Conservation (phyloP, 2,888 invertebrate genomes). For the Trimorus sp. region DNA sequence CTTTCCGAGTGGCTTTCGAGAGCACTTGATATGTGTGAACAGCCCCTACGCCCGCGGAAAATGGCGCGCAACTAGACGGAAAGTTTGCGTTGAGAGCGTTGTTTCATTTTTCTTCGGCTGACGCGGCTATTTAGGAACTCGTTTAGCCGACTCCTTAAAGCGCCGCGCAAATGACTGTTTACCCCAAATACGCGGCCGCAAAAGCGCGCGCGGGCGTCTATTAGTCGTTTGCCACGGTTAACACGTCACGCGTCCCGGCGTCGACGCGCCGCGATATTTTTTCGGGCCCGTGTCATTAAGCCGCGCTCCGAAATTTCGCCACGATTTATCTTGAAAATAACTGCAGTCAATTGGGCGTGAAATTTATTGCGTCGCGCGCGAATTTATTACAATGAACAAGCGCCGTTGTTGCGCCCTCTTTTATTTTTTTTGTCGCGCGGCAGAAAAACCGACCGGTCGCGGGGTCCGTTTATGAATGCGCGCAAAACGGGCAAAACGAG, state of each 20-base stretch:
- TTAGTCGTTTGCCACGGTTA: slow-evolving; percentile 12
- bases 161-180: slow-evolving; percentile 34
- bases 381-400: slow-evolving; percentile 47
- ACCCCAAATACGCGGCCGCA: slow-evolving; percentile 12
- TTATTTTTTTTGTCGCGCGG: slow-evolving; percentile 8
- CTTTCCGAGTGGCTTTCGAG: slow-evolving; percentile 63
- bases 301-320: slow-evolving; percentile 24
- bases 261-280: slow-evolving; percentile 18
- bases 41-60: slow-evolving; percentile 59
- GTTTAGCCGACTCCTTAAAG: slow-evolving; percentile 50
- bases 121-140: slow-evolving; percentile 58
- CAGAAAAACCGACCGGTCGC: slow-evolving; percentile 5
- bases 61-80: slow-evolving; percentile 56
- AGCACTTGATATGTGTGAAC: slow-evolving; percentile 66
- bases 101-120: slow-evolving; percentile 60
- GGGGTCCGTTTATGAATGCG: slow-evolving; percentile 35
- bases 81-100: slow-evolving; percentile 52
- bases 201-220: not conserved
- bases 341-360: slow-evolving; percentile 33
- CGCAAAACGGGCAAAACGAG: slow-evolving; percentile 16
- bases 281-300: slow-evolving; percentile 31
- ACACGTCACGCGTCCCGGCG: slow-evolving; percentile 2
- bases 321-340: slow-evolving; percentile 37
- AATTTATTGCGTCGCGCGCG: slow-evolving; percentile 39
- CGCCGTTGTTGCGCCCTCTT: slow-evolving; percentile 10